phyloP scores from a whole-genome alignment of 2,113 vertebrate species.

The Apaloderma vittatum region DNA sequence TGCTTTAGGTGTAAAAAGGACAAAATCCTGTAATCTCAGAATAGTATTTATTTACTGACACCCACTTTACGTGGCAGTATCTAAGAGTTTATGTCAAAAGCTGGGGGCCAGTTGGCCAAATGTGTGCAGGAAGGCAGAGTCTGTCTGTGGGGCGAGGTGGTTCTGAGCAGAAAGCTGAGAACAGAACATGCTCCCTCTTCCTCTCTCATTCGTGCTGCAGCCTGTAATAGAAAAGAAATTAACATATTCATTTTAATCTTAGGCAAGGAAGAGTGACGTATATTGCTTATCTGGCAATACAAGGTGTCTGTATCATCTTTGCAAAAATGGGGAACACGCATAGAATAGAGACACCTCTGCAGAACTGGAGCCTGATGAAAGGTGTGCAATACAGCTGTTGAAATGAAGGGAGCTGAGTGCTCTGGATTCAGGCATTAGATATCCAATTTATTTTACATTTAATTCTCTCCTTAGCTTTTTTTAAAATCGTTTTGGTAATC shows the following conservation, averaged over 20 bases:
- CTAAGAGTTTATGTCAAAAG: not conserved
- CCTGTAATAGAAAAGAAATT: not conserved
- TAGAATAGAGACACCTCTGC: not conserved
- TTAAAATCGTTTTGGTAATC: conserved; percentile 2
- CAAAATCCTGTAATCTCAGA: not conserved
- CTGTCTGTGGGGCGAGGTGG: fast-evolving
- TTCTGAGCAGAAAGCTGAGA: not conserved
- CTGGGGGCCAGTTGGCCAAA: not conserved
- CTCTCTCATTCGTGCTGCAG: not conserved
- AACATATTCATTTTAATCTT: not conserved
- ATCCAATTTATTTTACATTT: conserved; percentile 8
- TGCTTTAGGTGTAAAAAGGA: not conserved
- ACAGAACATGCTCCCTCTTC: not conserved
- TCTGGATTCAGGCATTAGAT: not conserved
- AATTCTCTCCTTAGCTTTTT: not conserved
- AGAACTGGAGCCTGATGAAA: not conserved
- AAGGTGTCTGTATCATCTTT: not conserved
- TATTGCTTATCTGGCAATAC: not conserved
- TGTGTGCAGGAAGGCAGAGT: not conserved
- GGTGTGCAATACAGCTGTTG: not conserved
- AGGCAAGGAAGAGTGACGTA: not conserved
- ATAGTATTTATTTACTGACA: not conserved
- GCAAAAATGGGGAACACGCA: not conserved
- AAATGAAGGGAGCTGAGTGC: not conserved
- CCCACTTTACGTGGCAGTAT: not conserved